Evolutionary conservation across 2,888 invertebrate species (phyloP).

Genomic region (Tuberolachnus salignus): DNA sequence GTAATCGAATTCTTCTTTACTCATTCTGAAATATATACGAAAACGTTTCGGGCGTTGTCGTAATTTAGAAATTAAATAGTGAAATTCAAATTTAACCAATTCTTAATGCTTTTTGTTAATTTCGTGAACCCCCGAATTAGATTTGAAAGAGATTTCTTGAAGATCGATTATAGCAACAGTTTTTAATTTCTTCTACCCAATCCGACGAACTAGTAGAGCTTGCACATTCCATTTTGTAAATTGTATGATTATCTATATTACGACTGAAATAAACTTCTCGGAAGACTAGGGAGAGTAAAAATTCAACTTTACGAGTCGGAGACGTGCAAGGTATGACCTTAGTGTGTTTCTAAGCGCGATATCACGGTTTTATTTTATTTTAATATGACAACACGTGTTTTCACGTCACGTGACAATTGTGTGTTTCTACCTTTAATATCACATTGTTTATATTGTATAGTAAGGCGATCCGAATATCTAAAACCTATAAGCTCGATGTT

Average conservation of each 20-base stretch:
- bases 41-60: slow-evolving; percentile 16
- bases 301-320: too few species aligned
- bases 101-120: slow-evolving; percentile 7
- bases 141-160: slow-evolving; percentile 1
- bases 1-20: too few species aligned
- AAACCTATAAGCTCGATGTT: too few species aligned
- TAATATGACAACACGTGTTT: too few species aligned
- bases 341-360: slow-evolving; percentile 13
- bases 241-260: neutral
- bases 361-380: too few species aligned
- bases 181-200: slow-evolving; percentile 2
- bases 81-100: slow-evolving; percentile 31
- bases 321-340: neutral
- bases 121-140: neutral
- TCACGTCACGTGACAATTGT: too few species aligned
- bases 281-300: too few species aligned
- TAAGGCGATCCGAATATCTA: too few species aligned
- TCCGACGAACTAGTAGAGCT: slow-evolving; percentile 15
- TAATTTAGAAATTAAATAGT: slow-evolving; percentile 16
- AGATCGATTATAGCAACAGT: slow-evolving; percentile 11
- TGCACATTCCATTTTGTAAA: slow-evolving; percentile 18
- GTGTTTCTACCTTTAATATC: too few species aligned
- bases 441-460: too few species aligned
- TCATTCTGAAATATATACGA: too few species aligned
- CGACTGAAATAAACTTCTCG: slow-evolving; percentile 10